Conservation (phyloP, 2,888 invertebrate genomes). For the Podabrus alpinus region DNA sequence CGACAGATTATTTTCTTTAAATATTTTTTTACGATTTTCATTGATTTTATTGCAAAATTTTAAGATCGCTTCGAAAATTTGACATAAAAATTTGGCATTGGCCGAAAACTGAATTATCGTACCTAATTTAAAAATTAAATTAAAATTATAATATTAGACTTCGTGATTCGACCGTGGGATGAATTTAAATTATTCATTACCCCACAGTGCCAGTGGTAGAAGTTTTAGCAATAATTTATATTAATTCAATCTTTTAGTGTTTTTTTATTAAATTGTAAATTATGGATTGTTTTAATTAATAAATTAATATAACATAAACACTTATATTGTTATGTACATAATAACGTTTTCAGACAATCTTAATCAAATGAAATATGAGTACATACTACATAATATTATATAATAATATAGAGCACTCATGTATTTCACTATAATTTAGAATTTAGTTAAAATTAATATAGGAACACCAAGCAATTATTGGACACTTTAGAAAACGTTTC, state of each 20-base stretch:
- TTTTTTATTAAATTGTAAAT: background rate
- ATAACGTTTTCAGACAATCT: background rate
- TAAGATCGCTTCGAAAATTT: background rate
- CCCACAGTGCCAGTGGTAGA: background rate
- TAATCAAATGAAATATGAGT: too few species aligned
- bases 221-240: background rate
- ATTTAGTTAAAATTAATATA: too few species aligned
- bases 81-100: background rate
- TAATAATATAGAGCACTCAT: too few species aligned
- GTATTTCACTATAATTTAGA: too few species aligned
- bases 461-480: too few species aligned
- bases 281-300: background rate
- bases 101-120: too few species aligned
- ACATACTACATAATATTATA: too few species aligned
- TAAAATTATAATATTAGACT: background rate
- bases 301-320: background rate
- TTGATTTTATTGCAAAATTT: background rate
- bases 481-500: too few species aligned
- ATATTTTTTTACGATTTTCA: background rate
- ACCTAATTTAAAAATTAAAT: too few species aligned
- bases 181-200: background rate
- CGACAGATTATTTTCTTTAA: slow-evolving; percentile 8
- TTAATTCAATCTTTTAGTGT: background rate
- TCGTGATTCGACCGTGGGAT: background rate
- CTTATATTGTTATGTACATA: background rate